These are phyloP conservation scores for Synanceia verrucosa DNA, from an alignment of 2,797 vertebrate species.

Conservation along the genomic window DNA sequence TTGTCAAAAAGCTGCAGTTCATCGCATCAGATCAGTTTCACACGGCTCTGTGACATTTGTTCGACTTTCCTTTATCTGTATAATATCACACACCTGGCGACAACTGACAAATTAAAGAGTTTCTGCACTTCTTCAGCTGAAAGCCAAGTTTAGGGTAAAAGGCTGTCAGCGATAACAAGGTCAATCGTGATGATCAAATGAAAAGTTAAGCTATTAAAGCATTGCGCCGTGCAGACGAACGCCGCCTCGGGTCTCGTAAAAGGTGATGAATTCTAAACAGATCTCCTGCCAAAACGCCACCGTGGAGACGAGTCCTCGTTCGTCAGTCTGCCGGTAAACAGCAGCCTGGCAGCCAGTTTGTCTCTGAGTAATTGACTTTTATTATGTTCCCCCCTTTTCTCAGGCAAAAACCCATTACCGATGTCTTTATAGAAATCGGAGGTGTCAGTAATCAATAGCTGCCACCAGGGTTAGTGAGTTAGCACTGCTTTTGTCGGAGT, in stretches of 20 bases:
- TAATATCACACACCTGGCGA: background rate
- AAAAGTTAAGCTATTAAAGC: conserved; percentile 30
- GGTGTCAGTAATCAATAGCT: conserved; percentile 42
- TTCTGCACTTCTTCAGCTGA: background rate
- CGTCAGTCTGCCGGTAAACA: conserved; percentile 44
- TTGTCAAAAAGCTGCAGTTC: conserved; percentile 1
- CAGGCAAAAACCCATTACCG: conserved; percentile 38
- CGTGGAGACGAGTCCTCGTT: conserved; percentile 38
- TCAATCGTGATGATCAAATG: conserved; percentile 20
- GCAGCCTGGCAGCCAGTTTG: conserved; percentile 28
- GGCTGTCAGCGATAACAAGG: conserved; percentile 33
- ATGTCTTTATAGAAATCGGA: conserved; percentile 41
- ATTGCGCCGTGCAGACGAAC: background rate
- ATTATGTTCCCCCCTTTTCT: conserved; percentile 41
- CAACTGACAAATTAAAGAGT: conserved; percentile 12
- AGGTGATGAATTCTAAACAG: conserved; percentile 48
- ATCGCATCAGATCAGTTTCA: conserved; percentile 10
- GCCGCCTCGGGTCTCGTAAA: conserved; percentile 25
- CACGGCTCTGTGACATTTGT: background rate
- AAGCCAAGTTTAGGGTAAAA: conserved; percentile 12
- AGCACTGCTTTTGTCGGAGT: background rate
- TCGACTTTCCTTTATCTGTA: background rate
- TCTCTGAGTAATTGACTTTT: conserved; percentile 60
- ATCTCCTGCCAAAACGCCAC: conserved; percentile 33
- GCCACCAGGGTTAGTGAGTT: conserved; percentile 7